phyloP scores from a whole-genome alignment of 2,113 vertebrate species.

The Chaetodon trifascialis region DNA sequence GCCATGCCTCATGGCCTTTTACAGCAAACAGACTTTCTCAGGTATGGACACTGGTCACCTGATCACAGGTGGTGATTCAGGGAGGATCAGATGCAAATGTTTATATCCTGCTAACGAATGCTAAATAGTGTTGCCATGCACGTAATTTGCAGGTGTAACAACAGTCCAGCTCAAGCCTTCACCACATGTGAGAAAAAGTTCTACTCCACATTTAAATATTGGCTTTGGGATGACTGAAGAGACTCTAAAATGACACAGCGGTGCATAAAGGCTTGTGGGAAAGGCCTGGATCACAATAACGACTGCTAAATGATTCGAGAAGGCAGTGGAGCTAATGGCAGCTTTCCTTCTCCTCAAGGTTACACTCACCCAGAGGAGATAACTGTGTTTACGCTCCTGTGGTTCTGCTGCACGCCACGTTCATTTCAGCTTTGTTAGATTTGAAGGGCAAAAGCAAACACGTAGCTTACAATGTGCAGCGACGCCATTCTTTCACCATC shows the following conservation, averaged over 20 bases:
- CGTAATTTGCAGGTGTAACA: background rate
- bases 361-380: conserved; percentile 44
- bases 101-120: background rate
- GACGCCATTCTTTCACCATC: conserved; percentile 6
- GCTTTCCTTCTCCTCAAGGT: conserved; percentile 28
- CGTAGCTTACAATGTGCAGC: background rate
- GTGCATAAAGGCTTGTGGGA: background rate
- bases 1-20: background rate
- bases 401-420: conserved; percentile 4
- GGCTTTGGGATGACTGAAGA: background rate
- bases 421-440: conserved; percentile 4
- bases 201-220: background rate
- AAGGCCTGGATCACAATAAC: background rate
- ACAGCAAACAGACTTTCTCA: background rate
- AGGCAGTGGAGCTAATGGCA: background rate
- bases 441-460: conserved; percentile 45
- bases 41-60: background rate
- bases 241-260: background rate
- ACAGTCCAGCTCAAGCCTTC: background rate
- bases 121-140: background rate
- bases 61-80: too few relatives aligned
- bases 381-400: conserved; percentile 45
- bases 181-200: background rate
- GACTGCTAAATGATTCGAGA: background rate
- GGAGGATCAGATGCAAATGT: background rate